Evolutionary conservation across 2,113 vertebrate genomes (phyloP).

Genomic region (Ailurus styani): DNA sequence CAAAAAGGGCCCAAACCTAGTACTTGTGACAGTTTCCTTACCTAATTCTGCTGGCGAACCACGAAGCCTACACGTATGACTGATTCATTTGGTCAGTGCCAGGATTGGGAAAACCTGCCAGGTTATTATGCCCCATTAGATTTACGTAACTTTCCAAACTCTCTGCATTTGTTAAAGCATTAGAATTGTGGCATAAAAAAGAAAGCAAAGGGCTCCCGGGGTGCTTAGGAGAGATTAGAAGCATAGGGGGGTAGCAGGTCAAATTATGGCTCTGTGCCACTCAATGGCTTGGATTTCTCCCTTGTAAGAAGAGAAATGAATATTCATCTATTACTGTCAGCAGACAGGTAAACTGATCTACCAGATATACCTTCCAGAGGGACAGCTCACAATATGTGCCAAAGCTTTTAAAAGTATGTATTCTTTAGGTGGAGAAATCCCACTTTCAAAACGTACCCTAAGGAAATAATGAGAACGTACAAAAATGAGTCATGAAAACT

Average conservation of each 20-base stretch:
- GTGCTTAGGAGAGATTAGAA: background rate
- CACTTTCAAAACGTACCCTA: background rate
- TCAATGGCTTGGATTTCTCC: background rate
- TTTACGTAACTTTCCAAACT: background rate
- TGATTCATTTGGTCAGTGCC: background rate
- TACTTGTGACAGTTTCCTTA: background rate
- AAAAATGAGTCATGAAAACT: background rate
- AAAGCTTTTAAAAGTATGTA: background rate
- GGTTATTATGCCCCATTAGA: background rate
- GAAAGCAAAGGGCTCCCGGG: background rate
- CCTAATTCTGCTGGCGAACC: conserved; percentile 47
- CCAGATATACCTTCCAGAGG: background rate
- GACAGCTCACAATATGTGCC: background rate
- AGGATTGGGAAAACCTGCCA: background rate
- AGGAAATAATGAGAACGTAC: background rate
- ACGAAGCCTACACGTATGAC: background rate
- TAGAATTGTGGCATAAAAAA: background rate
- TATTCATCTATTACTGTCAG: too few relatives aligned
- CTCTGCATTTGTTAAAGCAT: background rate
- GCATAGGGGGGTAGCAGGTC: background rate
- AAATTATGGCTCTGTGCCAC: background rate
- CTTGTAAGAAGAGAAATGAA: background rate
- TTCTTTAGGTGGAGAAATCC: background rate
- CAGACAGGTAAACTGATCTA: background rate
- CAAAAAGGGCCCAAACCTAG: background rate